Base-by-base conservation (phyloP, 2,888 invertebrate genomes). In the Tyria jacobaeae region DNA sequence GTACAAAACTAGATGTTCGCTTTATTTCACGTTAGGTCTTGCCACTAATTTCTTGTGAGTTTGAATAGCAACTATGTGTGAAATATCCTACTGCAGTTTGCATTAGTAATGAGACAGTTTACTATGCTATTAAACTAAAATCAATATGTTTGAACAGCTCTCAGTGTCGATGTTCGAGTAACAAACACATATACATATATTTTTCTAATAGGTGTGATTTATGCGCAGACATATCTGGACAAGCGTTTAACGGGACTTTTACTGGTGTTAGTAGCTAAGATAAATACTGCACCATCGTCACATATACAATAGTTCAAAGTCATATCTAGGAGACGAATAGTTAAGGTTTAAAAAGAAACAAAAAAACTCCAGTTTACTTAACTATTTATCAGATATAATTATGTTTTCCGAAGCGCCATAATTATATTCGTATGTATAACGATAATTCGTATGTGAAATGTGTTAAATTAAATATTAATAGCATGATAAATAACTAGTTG, bases 91-190 rank as follows among this genome's bases (percentile, higher is more conserved):
- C 54, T 55, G 56, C 51, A 27, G 57, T 61, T 57, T 34, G 39
- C 17, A 5, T 39, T 51, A 12, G 14, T 35, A 59, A 66, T 56
- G 52, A 60, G 52, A 51, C 39, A 54, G 51, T 72, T 66, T 60
- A 49, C 60, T 47, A 27, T 56, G 39, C 57, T 64, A 68, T 68
- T 64, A 62, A 59, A 64, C 51, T 68, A 31, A 73, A 73, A 68
- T 64, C 64, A 66, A 73, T 61, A 66, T 49, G 17, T 50, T 68
- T 31, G n/a, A 27, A 62, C 63, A 57, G 52, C 61, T 53, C 37
- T 59, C n/a, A 39, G 34, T 55, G 27, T 34, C 15, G 14, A 34
- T 47, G 24, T 9, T 3, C 24, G 15, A 15, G 21, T 48, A 48
- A 25, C 34, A 24, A 24, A 56, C 44, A 56, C 56, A 35, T 34